These are phyloP conservation scores for Mobula hypostoma DNA, from an alignment of 2,113 vertebrate species.

Conservation along the genomic window DNA sequence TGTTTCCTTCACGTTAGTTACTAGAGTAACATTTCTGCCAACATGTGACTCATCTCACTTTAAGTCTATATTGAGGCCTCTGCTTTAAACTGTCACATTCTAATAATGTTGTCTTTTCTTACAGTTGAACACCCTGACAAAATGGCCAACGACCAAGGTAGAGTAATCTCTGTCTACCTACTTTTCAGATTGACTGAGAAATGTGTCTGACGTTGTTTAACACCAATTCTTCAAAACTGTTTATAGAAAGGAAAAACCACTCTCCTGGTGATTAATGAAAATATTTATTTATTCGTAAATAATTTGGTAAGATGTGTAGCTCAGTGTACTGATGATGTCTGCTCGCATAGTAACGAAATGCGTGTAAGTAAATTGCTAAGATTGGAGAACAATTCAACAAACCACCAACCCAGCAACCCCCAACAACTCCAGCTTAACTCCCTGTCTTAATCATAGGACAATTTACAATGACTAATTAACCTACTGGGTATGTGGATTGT, in stretches of 20 bases:
- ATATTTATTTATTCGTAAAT: slow-evolving; percentile 7
- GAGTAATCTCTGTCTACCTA: slow-evolving; percentile 42
- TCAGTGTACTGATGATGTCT: too few relatives aligned
- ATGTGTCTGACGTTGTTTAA: slow-evolving; percentile 35
- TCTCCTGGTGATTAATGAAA: slow-evolving; percentile 58
- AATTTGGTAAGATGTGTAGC: too few relatives aligned
- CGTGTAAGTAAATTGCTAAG: too few relatives aligned
- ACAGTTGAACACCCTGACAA: slow-evolving; percentile 90
- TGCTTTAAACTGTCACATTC: slow-evolving; percentile 41
- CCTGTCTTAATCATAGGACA: too few relatives aligned
- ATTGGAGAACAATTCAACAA: too few relatives aligned
- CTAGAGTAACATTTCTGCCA: neutral
- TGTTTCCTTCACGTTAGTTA: neutral
- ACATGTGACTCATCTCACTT: neutral
- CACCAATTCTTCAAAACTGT: slow-evolving; percentile 27
- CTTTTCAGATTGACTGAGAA: slow-evolving; percentile 37
- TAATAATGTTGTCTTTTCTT: slow-evolving; percentile 50
- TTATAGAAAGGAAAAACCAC: slow-evolving; percentile 55
- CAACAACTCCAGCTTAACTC: too few relatives aligned
- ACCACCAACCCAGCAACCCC: too few relatives aligned
- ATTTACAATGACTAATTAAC: too few relatives aligned
- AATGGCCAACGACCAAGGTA: slow-evolving; percentile 97
- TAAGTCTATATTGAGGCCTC: slow-evolving; percentile 21
- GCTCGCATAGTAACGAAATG: too few relatives aligned
- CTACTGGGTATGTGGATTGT: too few relatives aligned